Conservation (phyloP, 2,113 vertebrate genomes). For the Plecotus auritus region DNA sequence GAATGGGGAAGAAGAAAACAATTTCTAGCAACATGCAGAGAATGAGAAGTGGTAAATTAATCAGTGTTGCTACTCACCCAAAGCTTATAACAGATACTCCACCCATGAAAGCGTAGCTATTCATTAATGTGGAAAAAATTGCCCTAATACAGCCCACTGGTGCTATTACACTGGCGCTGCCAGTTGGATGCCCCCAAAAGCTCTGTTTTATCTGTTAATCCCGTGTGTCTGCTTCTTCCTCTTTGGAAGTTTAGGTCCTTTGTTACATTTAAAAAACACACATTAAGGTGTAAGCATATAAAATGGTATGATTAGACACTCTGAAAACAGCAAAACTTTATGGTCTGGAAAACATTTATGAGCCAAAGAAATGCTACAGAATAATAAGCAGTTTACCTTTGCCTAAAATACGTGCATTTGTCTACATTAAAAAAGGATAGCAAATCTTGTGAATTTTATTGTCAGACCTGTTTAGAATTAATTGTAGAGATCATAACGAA, state of each 20-base stretch:
- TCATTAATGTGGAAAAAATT: background rate
- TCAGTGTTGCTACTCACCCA: background rate
- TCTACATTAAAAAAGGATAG: background rate
- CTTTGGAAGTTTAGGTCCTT: background rate
- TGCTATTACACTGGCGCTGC: background rate
- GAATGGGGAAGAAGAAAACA: background rate
- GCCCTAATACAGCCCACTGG: background rate
- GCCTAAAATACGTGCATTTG: background rate
- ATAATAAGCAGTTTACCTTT: background rate
- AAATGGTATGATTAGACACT: background rate
- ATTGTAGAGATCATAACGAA: background rate
- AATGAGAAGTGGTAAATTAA: constrained; percentile 26
- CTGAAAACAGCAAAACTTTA: background rate
- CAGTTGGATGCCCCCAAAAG: background rate
- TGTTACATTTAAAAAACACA: constrained; percentile 35
- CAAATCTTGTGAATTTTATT: background rate
- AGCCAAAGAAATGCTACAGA: background rate
- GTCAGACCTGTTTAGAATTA: constrained; percentile 6
- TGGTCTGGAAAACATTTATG: background rate
- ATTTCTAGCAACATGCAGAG: background rate
- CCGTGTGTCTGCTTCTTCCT: too few relatives aligned
- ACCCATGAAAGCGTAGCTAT: background rate
- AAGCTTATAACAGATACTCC: background rate
- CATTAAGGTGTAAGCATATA: background rate
- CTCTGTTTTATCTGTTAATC: background rate